Percentiles rank a stretch among this genome's conserved stretches.
Conservation (phyloP, 2,113 vertebrate genomes). For the Aptenodytes patagonicus region DNA sequence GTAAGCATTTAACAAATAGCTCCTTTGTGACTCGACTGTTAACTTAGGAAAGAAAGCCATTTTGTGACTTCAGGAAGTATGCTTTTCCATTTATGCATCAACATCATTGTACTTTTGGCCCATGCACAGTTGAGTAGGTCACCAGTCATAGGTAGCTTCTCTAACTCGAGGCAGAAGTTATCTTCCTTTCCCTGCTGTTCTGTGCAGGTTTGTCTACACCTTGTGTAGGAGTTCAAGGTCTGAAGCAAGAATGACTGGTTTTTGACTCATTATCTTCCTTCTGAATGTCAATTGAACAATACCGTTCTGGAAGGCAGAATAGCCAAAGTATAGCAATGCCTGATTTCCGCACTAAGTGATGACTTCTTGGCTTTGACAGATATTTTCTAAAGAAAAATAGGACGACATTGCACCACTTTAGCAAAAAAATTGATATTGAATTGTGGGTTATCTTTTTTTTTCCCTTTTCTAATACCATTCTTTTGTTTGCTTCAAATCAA, state of each 20-base stretch:
- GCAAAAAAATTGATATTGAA: not conserved
- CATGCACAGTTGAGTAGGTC: not conserved
- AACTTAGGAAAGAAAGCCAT: not conserved
- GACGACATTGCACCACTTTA: not conserved
- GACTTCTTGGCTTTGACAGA: not conserved
- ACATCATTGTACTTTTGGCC: not conserved
- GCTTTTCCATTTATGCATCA: not conserved
- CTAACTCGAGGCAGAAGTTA: not conserved
- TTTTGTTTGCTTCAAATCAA: not conserved
- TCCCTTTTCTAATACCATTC: not conserved
- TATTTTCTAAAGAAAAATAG: not conserved
- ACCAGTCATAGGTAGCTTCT: not conserved
- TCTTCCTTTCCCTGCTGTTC: not conserved
- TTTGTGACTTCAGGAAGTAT: not conserved
- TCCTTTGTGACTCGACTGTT: not conserved
- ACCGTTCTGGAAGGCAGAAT: not conserved
- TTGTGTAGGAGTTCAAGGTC: not conserved
- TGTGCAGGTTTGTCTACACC: not conserved
- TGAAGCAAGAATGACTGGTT: not conserved
- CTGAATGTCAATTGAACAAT: not conserved
- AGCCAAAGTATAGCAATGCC: not conserved
- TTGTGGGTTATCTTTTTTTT: not conserved
- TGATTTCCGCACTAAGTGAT: not conserved
- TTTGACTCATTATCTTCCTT: not conserved
- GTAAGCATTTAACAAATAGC: not conserved